Conservation (phyloP, 2,888 invertebrate species). For the Megastigmus dorsalis region DNA sequence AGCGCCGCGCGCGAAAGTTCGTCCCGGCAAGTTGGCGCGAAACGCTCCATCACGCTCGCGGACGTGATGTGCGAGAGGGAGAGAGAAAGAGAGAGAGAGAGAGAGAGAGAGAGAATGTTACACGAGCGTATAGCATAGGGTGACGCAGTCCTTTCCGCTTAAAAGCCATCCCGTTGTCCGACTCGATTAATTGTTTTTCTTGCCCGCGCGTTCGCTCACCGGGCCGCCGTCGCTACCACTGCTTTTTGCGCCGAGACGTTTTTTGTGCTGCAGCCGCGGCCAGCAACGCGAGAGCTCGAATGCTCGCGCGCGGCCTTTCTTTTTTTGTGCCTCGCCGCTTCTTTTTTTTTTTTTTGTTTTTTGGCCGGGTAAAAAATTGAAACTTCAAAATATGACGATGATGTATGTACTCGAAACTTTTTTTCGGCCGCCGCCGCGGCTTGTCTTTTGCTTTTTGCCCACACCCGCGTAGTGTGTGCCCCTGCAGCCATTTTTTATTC, state of each 20-base stretch:
- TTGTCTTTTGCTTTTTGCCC: no score
- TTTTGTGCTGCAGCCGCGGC: no score
- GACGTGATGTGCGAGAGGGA: not conserved
- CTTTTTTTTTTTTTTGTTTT: not conserved
- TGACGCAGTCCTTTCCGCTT: conserved; percentile 30
- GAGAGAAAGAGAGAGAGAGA: conserved; percentile 14
- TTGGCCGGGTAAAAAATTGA: conserved; percentile 29
- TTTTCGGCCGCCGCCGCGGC: no score
- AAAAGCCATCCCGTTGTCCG: conserved; percentile 21
- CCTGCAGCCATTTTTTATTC: conserved; percentile 11
- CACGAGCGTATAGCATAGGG: no score
- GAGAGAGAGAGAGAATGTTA: not conserved
- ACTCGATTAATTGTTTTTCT: conserved; percentile 51
- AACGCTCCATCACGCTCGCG: conserved; percentile 32
- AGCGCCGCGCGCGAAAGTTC: not conserved
- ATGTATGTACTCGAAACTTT: conserved; percentile 36
- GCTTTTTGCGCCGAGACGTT: no score
- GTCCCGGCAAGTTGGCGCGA: not conserved
- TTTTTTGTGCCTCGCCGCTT: not conserved
- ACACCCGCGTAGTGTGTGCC: not conserved
- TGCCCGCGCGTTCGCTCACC: no score
- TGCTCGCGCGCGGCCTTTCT: not conserved
- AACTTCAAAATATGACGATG: conserved; percentile 51
- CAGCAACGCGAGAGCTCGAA: no score
- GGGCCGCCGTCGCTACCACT: not conserved